Evolutionary conservation across 1,140 invertebrate species (phyloP).

Genomic region (Mylabris phalerata): DNA sequence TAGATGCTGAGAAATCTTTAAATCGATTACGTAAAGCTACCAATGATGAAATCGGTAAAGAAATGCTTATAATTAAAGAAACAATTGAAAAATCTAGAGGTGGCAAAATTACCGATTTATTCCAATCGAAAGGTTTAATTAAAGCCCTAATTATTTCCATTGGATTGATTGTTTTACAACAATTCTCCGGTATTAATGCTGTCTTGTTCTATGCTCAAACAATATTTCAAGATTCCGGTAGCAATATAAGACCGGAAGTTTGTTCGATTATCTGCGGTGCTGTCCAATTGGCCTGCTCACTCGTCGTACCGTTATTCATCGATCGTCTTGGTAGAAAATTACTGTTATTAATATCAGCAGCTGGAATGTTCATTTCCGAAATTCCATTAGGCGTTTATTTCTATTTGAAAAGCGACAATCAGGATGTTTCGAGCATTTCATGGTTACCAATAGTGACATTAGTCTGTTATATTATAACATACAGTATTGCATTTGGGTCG

Average conservation of each 20-base stretch:
- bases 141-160: constrained; percentile 64
- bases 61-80: constrained; percentile 21
- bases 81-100: constrained; percentile 27
- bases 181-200: constrained; percentile 74
- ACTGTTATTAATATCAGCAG: constrained; percentile 61
- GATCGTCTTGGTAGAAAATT: constrained; percentile 66
- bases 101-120: constrained; percentile 50
- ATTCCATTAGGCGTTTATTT: constrained; percentile 32
- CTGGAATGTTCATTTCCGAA: constrained; percentile 49
- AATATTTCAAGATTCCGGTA: constrained; percentile 60
- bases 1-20: constrained; percentile 55
- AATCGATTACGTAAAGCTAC: constrained; percentile 49
- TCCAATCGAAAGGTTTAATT: constrained; percentile 47
- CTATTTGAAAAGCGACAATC: constrained; percentile 20
- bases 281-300: constrained; percentile 61
- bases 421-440: constrained; percentile 23
- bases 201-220: constrained; percentile 71
- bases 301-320: constrained; percentile 62
- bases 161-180: constrained; percentile 64
- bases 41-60: constrained; percentile 48
- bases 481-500: constrained; percentile 60
- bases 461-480: constrained; percentile 29
- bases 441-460: constrained; percentile 30
- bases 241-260: constrained; percentile 48
- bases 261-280: constrained; percentile 72